phyloP scores from a whole-genome alignment of 1,140 invertebrate genomes.

The Rhopalosiphum maidis region DNA sequence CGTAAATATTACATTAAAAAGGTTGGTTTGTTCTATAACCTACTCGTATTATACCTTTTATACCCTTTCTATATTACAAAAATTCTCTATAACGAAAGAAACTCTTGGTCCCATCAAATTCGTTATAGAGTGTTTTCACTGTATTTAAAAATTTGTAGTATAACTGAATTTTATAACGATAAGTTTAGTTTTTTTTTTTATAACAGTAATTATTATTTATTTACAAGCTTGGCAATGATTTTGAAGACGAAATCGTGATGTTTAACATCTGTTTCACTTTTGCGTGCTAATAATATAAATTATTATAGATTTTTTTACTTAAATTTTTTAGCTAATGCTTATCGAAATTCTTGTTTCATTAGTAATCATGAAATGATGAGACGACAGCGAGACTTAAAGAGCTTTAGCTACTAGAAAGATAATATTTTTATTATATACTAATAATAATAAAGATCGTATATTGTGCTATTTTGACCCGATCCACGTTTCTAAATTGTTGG shows the following conservation, averaged over 20 bases:
- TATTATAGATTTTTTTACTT: not conserved
- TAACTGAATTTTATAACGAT: not conserved
- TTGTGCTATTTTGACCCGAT: not conserved
- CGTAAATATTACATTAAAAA: too few relatives aligned
- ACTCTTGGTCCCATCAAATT: too few relatives aligned
- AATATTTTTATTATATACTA: not conserved
- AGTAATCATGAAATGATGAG: not conserved
- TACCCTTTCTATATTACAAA: too few relatives aligned
- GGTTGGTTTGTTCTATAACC: too few relatives aligned
- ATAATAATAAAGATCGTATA: not conserved
- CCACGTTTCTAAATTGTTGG: not conserved
- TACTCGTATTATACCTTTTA: too few relatives aligned
- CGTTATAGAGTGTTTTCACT: too few relatives aligned
- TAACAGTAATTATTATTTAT: not conserved
- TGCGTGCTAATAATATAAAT: not conserved
- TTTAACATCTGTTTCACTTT: not conserved
- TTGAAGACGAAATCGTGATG: not conserved
- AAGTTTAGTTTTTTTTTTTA: too few relatives aligned
- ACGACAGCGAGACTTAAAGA: not conserved
- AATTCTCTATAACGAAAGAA: too few relatives aligned
- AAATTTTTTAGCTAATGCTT: not conserved
- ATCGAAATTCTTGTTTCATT: not conserved
- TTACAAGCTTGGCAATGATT: not conserved
- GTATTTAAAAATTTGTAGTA: too few relatives aligned
- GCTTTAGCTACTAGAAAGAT: not conserved